Percentiles rank a stretch among this genome's conserved stretches.
These are phyloP conservation scores for Drosophila rhopaloa DNA, from an alignment of 1,140 invertebrate species.

Conservation along the genomic window DNA sequence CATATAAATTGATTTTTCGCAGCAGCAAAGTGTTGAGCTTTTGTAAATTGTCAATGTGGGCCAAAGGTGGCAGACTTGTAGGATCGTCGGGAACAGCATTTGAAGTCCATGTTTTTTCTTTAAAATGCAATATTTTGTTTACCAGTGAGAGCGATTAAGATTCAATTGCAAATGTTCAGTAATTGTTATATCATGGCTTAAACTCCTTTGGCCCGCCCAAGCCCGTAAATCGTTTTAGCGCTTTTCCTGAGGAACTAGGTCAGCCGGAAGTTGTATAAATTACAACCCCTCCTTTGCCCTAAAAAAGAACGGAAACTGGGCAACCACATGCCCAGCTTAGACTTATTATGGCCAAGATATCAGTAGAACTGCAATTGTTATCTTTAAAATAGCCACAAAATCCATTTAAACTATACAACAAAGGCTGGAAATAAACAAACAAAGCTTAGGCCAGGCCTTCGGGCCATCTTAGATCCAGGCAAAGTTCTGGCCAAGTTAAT, in stretches of 20 bases:
- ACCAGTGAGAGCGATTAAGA: slow-evolving; percentile 17
- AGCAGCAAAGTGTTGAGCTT: slow-evolving; percentile 63
- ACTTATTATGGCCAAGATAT: slow-evolving; percentile 62
- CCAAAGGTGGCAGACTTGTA: slow-evolving; percentile 26
- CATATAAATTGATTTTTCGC: slow-evolving; percentile 81
- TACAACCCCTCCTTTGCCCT: slow-evolving; percentile 23
- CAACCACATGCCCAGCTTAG: slow-evolving; percentile 37
- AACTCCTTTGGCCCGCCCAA: slow-evolving; percentile 23
- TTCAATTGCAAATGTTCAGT: slow-evolving; percentile 27
- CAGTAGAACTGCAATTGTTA: slow-evolving; percentile 53
- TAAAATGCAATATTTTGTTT: slow-evolving; percentile 15
- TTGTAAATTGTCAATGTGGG: slow-evolving; percentile 59
- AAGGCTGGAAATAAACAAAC: slow-evolving; percentile 51
- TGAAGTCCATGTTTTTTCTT: slow-evolving; percentile 3
- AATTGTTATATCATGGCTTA: slow-evolving; percentile 30
- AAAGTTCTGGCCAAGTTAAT: slow-evolving; percentile 71
- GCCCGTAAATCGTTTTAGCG: slow-evolving; percentile 62
- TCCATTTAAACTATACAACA: slow-evolving; percentile 76
- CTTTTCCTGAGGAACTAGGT: slow-evolving; percentile 53
- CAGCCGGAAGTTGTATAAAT: slow-evolving; percentile 72
- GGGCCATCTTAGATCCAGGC: slow-evolving; percentile 23
- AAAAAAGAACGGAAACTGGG: slow-evolving; percentile 39
- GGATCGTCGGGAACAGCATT: slow-evolving; percentile 24
- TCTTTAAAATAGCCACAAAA: slow-evolving; percentile 80
- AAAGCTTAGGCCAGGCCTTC: slow-evolving; percentile 43